These are phyloP conservation scores for Montipora foliosa DNA, from an alignment of 64 coral and sea anemone species.

Conservation along the genomic window DNA sequence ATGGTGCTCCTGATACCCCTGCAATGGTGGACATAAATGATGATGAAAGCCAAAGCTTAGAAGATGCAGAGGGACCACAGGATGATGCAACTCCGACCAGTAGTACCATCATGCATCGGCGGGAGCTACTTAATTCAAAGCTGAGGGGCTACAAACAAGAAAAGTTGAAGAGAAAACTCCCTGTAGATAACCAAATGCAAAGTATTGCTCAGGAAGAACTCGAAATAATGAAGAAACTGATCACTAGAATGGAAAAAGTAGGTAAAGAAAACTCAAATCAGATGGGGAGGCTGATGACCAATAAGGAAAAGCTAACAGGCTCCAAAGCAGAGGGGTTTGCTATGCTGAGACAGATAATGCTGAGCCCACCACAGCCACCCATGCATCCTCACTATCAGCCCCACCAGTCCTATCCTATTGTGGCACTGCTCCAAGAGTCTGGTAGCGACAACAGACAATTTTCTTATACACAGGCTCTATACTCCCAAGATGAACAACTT, in stretches of 20 bases:
- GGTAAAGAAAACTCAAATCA: too few relatives aligned
- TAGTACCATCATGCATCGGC: conserved; percentile 20
- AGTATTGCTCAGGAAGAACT: conserved; percentile 55
- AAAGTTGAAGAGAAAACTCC: conserved; percentile 57
- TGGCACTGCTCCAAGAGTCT: conserved; percentile 29
- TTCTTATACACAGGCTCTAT: not conserved
- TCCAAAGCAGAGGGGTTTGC: too few relatives aligned
- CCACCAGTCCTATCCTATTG: conserved; percentile 24
- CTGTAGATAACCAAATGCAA: conserved; percentile 38
- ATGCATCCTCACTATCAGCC: conserved; percentile 49
- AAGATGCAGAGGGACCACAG: conserved; percentile 31
- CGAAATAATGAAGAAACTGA: conserved; percentile 33
- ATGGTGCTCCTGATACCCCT: conserved; percentile 11
- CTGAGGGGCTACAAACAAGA: not conserved
- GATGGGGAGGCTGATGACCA: too few relatives aligned
- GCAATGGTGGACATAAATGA: too few relatives aligned
- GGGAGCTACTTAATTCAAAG: conserved; percentile 36
- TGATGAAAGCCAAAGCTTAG: conserved; percentile 11
- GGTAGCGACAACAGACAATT: not conserved
- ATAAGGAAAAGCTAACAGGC: too few relatives aligned
- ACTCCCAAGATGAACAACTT: conserved; percentile 24
- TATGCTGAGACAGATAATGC: too few relatives aligned
- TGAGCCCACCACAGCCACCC: not conserved
- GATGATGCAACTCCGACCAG: conserved; percentile 1
- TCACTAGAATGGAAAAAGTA: conserved; percentile 36